These are phyloP conservation scores for Campoplex capitator DNA, from an alignment of 2,888 invertebrate species.

Conservation along the genomic window DNA sequence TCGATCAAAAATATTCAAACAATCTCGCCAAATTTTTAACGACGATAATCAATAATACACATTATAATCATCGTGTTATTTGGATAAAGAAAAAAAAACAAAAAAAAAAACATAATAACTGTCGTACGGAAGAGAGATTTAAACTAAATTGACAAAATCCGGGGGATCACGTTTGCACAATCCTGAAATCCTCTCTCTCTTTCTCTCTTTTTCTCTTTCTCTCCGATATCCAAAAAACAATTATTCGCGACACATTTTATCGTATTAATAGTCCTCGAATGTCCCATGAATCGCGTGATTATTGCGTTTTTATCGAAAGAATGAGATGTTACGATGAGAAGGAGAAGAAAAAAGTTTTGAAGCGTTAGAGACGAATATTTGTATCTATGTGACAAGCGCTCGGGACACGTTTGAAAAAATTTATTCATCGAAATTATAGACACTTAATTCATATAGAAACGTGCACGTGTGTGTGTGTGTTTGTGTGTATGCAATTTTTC, in stretches of 20 bases:
- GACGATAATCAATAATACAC: background rate
- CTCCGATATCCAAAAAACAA: slow-evolving; percentile 3
- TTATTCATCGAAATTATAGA: slow-evolving; percentile 48
- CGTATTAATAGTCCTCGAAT: slow-evolving; percentile 41
- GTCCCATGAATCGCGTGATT: slow-evolving; percentile 52
- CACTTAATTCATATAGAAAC: slow-evolving; percentile 31
- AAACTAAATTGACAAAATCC: background rate
- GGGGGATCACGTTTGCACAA: slow-evolving; percentile 19
- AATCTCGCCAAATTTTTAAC: slow-evolving; percentile 38
- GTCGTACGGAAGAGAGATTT: background rate
- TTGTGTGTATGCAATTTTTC: slow-evolving; percentile 19
- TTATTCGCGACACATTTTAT: slow-evolving; percentile 33
- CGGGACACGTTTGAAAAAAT: slow-evolving; percentile 19
- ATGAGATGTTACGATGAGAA: background rate
- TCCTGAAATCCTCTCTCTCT: slow-evolving; percentile 7
- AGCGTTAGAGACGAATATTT: slow-evolving; percentile 24
- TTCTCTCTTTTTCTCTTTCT: background rate
- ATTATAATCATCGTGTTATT: slow-evolving; percentile 7
- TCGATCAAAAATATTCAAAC: slow-evolving; percentile 21
- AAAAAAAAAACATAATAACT: background rate
- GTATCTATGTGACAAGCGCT: slow-evolving; percentile 34
- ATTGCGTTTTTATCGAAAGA: slow-evolving; percentile 43
- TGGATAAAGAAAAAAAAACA: background rate
- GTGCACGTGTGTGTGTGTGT: slow-evolving; percentile 11
- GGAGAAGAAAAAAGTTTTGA: background rate